These are phyloP conservation scores for human DNA, from an alignment of 2,113 vertebrate species.

Conservation along the genomic window DNA sequence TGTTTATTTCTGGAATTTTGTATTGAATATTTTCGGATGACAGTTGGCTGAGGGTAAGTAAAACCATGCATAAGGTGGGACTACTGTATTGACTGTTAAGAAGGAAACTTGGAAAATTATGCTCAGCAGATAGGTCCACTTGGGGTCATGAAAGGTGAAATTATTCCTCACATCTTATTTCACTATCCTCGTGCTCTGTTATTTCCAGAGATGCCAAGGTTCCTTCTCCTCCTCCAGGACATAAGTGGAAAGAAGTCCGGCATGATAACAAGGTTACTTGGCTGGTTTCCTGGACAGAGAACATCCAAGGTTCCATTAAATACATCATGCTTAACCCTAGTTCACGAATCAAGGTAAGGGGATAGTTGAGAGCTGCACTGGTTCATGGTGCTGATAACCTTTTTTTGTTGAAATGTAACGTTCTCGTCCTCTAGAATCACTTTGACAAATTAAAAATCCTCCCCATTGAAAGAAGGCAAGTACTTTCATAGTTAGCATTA, in stretches of 20 bases:
- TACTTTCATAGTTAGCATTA: not conserved
- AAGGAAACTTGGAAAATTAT: not conserved
- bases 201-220: slow-evolving; percentile 92
- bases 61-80: not conserved
- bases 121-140: not conserved
- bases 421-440: not conserved
- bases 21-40: not conserved
- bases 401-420: not conserved
- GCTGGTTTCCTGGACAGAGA: slow-evolving; percentile 98
- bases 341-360: slow-evolving; percentile 95
- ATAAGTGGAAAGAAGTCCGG: slow-evolving; percentile 96
- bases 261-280: slow-evolving; percentile 98
- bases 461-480: not conserved
- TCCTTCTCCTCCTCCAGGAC: slow-evolving; percentile 92
- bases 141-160: not conserved
- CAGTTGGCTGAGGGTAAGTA: not conserved
- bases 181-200: not conserved
- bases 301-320: slow-evolving; percentile 98
- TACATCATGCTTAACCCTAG: slow-evolving; percentile 99
- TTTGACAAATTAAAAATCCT: slow-evolving; percentile 14
- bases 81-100: not conserved
- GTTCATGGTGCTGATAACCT: not conserved
- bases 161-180: slow-evolving; percentile 38
- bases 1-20: too few species aligned
- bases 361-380: not conserved